phyloP scores from a whole-genome alignment of 2,113 vertebrate genomes.

The Todiramphus chloris region DNA sequence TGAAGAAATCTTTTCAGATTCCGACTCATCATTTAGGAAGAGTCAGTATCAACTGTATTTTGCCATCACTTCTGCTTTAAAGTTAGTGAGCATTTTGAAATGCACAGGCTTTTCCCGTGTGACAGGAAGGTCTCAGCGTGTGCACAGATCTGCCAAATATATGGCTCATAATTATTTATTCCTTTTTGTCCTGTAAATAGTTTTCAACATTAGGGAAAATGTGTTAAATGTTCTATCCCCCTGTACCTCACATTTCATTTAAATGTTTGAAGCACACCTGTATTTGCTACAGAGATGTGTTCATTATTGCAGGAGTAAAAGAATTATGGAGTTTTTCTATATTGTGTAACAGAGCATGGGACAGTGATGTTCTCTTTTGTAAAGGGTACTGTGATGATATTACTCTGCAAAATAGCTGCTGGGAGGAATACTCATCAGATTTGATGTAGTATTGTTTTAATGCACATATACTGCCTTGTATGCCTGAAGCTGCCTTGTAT shows the following conservation, averaged over 20 bases:
- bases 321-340: not conserved
- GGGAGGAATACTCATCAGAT: not conserved
- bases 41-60: not conserved
- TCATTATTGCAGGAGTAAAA: not conserved
- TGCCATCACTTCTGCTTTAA: not conserved
- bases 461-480: not conserved
- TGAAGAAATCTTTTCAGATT: not conserved
- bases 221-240: not conserved
- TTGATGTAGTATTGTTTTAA: not conserved
- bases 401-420: not conserved
- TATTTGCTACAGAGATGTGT: not conserved
- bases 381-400: not conserved
- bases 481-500: not conserved
- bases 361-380: not conserved
- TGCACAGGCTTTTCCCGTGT: not conserved
- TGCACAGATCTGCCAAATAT: not conserved
- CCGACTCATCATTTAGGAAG: not conserved
- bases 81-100: not conserved
- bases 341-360: not conserved
- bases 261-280: not conserved
- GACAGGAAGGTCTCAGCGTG: not conserved
- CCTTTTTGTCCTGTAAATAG: not conserved
- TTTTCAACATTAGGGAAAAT: not conserved
- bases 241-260: not conserved
- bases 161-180: not conserved